Evolutionary conservation across 1,140 invertebrate species (phyloP).

Genomic region (Globodera rostochiensis): DNA sequence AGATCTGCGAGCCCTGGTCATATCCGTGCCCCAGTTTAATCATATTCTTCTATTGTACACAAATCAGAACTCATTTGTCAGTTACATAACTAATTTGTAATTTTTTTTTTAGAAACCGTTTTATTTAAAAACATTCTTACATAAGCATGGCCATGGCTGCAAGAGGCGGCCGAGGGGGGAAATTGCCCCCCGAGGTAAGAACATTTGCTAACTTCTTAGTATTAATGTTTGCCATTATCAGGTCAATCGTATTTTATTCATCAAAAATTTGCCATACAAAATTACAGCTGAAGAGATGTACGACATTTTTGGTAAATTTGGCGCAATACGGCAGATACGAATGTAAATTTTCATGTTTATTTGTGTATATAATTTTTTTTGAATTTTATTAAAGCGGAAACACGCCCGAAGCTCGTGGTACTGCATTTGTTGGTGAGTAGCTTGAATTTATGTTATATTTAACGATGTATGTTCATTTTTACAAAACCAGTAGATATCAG

Average conservation of each 20-base stretch:
- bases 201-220: not conserved
- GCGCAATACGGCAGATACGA: conserved; percentile 95
- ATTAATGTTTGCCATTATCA: not conserved
- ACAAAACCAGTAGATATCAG: too few relatives aligned
- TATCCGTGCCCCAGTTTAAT: too few relatives aligned
- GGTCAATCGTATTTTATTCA: conserved; percentile 93
- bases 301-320: conserved; percentile 99
- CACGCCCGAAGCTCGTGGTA: conserved; percentile 93
- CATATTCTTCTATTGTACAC: too few relatives aligned
- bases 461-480: too few relatives aligned
- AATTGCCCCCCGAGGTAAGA: conserved; percentile 81
- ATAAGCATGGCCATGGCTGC: conserved; percentile 61
- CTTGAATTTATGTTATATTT: too few relatives aligned
- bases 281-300: conserved; percentile 99
- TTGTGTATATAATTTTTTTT: conserved; percentile 3
- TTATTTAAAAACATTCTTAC: not conserved
- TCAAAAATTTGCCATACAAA: conserved; percentile 97
- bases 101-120: not conserved
- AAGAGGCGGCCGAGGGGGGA: conserved; percentile 50
- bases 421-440: conserved; percentile 82
- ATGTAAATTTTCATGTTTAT: conserved; percentile 76
- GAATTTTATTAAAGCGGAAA: conserved; percentile 78
- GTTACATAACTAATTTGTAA: not conserved
- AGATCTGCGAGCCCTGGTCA: too few relatives aligned
- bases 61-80: too few relatives aligned